Percentiles rank a stretch among this genome's conserved stretches.
Evolutionary conservation across 2,797 vertebrate species (phyloP).

Genomic region (Poecile montanus): DNA sequence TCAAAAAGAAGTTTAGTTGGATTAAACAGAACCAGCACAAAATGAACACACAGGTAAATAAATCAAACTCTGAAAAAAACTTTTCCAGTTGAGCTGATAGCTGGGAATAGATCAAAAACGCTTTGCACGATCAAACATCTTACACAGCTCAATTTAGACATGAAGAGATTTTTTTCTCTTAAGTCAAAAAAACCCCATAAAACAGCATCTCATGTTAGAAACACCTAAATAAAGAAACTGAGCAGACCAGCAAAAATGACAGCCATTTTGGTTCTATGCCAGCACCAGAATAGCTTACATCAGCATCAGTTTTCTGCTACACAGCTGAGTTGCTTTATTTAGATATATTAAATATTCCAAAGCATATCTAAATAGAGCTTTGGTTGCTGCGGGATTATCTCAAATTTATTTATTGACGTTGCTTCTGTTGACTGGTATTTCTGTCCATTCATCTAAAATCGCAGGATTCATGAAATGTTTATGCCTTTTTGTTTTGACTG

Average conservation of each 20-base stretch:
- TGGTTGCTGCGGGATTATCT: constrained; percentile 48
- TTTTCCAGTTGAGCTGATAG: background rate
- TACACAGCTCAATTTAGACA: background rate
- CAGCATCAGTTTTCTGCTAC: constrained; percentile 41
- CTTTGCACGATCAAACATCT: background rate
- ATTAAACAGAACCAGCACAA: background rate
- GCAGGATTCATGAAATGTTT: background rate
- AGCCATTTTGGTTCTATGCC: constrained; percentile 41
- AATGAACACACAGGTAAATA: constrained; percentile 1
- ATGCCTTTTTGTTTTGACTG: constrained; percentile 55
- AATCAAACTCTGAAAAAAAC: constrained; percentile 5
- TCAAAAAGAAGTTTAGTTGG: background rate
- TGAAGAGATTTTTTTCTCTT: background rate
- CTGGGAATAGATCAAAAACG: background rate
- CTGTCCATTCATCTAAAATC: constrained; percentile 39
- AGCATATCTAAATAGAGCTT: constrained; percentile 59
- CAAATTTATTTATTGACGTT: constrained; percentile 38
- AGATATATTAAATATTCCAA: constrained; percentile 37
- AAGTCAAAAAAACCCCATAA: background rate
- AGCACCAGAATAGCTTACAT: constrained; percentile 37
- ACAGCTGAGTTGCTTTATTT: constrained; percentile 66
- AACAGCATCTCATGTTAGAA: background rate
- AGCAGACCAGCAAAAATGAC: constrained; percentile 57
- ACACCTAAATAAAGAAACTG: constrained; percentile 59
- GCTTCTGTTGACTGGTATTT: constrained; percentile 44